Evolutionary conservation across 2,113 vertebrate genomes (phyloP), one percentile per base, ranked within the genome.

Genomic region (Phalacrocorax brasilianus): DNA sequence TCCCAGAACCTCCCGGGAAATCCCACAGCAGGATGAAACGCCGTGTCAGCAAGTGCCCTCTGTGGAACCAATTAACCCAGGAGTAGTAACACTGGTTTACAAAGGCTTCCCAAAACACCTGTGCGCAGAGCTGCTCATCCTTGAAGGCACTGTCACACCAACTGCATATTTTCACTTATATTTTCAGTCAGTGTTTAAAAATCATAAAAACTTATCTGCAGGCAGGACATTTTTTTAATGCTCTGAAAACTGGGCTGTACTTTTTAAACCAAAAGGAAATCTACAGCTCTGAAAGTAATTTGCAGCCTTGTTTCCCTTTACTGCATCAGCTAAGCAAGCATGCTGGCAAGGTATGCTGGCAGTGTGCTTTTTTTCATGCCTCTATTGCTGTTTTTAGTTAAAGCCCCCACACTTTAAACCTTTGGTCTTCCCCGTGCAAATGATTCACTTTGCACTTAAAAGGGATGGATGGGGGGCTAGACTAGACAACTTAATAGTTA

Each of bases 41-140:
- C 40, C 0, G 0, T 18, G 47, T 42, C 24, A 75, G 62, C 0
- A 0, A 80, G 32, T 32, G 50, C 32, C 28, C 42, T 45, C 42
- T 59, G n/a, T 77, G 61, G 50, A 84, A 74, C 28, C 50, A 53
- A 21, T 86, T 53, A 81, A 45, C 42, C n/a, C 59, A 50, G 32
- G 33, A 40, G n/a, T 12, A 27, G 72, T 42, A 70, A 33, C 3
- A 3, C 21, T 1, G 5, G 2, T 61, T 84, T 80, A 53, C n/a
- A 70, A 56, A 66, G n/a, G 24, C 6, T 42, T 85, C 30, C 50
- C 0, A 0, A 49, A 93, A 67, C n/a, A 27, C 16, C 22, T 12
- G 21, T 24, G 68, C 5, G 4, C 1, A 3, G 55, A 84, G 61
- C 30, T 66, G 42, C 67, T 30, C 53, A 23, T 24, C 35, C 75